Percentiles rank a stretch among this genome's conserved stretches.
phyloP scores from a whole-genome alignment of 2,113 vertebrate genomes.

The Laterallus jamaicensis region DNA sequence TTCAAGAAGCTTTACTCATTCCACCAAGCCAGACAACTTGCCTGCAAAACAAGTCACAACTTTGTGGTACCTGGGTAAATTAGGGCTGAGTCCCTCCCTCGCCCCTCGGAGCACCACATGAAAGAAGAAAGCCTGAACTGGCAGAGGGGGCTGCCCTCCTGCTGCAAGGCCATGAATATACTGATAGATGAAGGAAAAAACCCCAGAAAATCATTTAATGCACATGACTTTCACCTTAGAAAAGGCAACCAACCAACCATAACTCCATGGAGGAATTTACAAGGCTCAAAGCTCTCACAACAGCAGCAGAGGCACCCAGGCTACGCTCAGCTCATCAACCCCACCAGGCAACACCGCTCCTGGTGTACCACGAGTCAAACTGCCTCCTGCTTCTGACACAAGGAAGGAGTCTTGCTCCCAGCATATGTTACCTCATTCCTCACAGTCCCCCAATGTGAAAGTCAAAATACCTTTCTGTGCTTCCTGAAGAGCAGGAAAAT shows the following conservation, averaged over 20 bases:
- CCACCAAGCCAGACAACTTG: conserved; percentile 11
- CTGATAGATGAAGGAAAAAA: not conserved
- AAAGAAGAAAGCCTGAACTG: not conserved
- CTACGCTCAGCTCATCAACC: not conserved
- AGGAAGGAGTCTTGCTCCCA: not conserved
- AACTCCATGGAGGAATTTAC: not conserved
- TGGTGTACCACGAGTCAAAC: not conserved
- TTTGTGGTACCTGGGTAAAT: not conserved
- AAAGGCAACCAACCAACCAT: not conserved
- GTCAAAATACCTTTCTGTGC: conserved; percentile 62
- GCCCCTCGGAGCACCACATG: not conserved
- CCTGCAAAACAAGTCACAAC: conserved; percentile 1
- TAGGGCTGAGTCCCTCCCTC: not conserved
- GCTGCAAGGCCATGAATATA: not conserved
- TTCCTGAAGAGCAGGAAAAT: conserved; percentile 67
- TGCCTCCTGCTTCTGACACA: not conserved
- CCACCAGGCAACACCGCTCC: not conserved
- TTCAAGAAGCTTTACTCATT: not conserved
- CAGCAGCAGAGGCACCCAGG: not conserved
- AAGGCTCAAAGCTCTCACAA: not conserved
- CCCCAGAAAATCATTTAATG: not conserved
- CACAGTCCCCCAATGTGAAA: not conserved
- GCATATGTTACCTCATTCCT: not conserved
- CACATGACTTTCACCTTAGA: not conserved
- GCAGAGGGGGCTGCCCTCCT: not conserved